These are phyloP conservation scores for Magallana ariakensis DNA, from an alignment of 1,140 invertebrate species.

Conservation along the genomic window DNA sequence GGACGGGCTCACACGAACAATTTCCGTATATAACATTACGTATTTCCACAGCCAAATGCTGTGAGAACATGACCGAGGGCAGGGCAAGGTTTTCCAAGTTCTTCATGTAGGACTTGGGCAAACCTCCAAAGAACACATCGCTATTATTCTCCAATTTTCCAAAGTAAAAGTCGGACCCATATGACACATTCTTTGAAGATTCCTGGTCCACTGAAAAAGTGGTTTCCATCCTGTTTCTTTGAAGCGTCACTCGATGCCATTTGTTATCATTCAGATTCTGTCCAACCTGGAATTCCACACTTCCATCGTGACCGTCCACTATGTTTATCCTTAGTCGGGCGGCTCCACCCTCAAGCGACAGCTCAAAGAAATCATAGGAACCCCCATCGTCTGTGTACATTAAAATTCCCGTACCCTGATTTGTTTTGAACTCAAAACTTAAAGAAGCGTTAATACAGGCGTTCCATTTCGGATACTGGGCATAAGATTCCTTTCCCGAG, in stretches of 20 bases:
- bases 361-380: constrained; percentile 95
- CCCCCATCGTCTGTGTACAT: constrained; percentile 96
- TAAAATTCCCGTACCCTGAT: constrained; percentile 94
- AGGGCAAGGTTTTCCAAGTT: constrained; percentile 61
- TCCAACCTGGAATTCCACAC: constrained; percentile 90
- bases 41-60: constrained; percentile 66
- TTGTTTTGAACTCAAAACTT: constrained; percentile 91
- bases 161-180: constrained; percentile 64
- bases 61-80: constrained; percentile 61
- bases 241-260: constrained; percentile 72
- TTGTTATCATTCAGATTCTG: constrained; percentile 67
- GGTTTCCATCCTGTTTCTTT: constrained; percentile 63
- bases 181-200: constrained; percentile 72
- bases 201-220: constrained; percentile 77
- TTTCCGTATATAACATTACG: constrained; percentile 77
- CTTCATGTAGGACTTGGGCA: constrained; percentile 63
- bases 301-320: constrained; percentile 80
- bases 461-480: constrained; percentile 95
- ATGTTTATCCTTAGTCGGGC: constrained; percentile 85
- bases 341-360: constrained; percentile 94
- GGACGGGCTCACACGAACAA: constrained; percentile 72
- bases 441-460: constrained; percentile 92
- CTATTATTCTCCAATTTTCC: constrained; percentile 58
- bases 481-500: constrained; percentile 86
- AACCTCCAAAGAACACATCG: constrained; percentile 73